phyloP scores from a whole-genome alignment of 2,797 vertebrate genomes.

The Poeciliopsis paucimaculata region DNA sequence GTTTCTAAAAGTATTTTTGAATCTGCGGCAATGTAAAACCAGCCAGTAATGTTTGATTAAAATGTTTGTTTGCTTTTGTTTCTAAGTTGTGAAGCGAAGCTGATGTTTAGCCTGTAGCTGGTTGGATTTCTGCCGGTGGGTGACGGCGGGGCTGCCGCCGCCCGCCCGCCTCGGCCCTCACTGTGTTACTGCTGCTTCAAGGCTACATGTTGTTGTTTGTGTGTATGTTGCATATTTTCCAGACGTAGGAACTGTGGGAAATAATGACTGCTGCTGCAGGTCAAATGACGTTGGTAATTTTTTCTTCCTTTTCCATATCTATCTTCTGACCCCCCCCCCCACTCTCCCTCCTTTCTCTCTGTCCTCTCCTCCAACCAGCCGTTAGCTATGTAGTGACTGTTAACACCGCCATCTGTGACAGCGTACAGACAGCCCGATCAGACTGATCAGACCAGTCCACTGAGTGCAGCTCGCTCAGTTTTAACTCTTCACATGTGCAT shows the following conservation, averaged over 20 bases:
- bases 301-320: conserved; percentile 95
- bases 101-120: conserved; percentile 19
- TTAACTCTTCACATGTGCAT: conserved; percentile 56
- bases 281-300: conserved; percentile 99
- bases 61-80: conserved; percentile 39
- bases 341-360: conserved; percentile 31
- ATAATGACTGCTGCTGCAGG: conserved; percentile 98
- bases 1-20: neutral
- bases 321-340: conserved; percentile 71
- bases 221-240: conserved; percentile 97
- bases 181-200: conserved; percentile 80
- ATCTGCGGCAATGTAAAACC: conserved; percentile 7
- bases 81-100: conserved; percentile 28
- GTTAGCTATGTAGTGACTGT: conserved; percentile 69
- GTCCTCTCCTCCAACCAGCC: conserved; percentile 72
- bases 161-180: conserved; percentile 40
- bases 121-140: conserved; percentile 9
- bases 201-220: conserved; percentile 80
- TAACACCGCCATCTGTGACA: conserved; percentile 77
- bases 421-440: conserved; percentile 16
- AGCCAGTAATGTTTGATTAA: conserved; percentile 15
- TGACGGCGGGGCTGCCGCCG: conserved; percentile 42
- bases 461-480: conserved; percentile 17
- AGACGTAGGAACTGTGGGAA: conserved; percentile 99
- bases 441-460: conserved; percentile 35